These are phyloP conservation scores for Hymenochirus boettgeri DNA, from an alignment of 2,113 vertebrate genomes.

Conservation along the genomic window DNA sequence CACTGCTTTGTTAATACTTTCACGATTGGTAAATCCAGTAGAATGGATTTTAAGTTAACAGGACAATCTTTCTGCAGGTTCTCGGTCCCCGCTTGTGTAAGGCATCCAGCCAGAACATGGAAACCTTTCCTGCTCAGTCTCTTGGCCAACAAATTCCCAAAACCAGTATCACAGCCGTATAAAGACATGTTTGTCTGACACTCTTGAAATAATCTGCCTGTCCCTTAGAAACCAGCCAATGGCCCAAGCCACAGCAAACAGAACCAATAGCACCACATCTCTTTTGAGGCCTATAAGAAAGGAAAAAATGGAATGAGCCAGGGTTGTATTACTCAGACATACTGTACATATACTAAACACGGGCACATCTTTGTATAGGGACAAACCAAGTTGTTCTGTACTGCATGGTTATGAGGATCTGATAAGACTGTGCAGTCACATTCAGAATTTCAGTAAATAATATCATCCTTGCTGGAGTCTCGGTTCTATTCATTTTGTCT, in stretches of 20 bases:
- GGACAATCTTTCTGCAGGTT: constrained; percentile 63
- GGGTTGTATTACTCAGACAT: too few species aligned
- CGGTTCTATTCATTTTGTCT: too few species aligned
- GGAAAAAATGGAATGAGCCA: not conserved
- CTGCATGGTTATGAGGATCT: too few species aligned
- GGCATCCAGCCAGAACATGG: constrained; percentile 79
- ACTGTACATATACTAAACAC: too few species aligned
- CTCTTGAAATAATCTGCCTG: constrained; percentile 46
- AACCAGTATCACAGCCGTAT: constrained; percentile 67
- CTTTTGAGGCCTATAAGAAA: constrained; percentile 1
- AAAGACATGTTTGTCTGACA: constrained; percentile 63
- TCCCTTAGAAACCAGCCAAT: constrained; percentile 53
- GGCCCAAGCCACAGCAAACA: constrained; percentile 48
- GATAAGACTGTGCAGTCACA: too few species aligned
- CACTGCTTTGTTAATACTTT: constrained; percentile 69
- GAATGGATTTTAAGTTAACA: constrained; percentile 65
- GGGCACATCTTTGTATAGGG: too few species aligned
- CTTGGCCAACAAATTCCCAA: constrained; percentile 79
- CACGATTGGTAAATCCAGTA: constrained; percentile 72
- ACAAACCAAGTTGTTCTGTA: too few species aligned
- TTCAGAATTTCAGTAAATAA: too few species aligned
- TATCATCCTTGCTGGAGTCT: too few species aligned
- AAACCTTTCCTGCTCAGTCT: constrained; percentile 79
- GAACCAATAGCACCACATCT: constrained; percentile 52
- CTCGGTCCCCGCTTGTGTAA: constrained; percentile 78